phyloP scores from a whole-genome alignment of 2,113 vertebrate genomes.

The Corvus hawaiiensis region DNA sequence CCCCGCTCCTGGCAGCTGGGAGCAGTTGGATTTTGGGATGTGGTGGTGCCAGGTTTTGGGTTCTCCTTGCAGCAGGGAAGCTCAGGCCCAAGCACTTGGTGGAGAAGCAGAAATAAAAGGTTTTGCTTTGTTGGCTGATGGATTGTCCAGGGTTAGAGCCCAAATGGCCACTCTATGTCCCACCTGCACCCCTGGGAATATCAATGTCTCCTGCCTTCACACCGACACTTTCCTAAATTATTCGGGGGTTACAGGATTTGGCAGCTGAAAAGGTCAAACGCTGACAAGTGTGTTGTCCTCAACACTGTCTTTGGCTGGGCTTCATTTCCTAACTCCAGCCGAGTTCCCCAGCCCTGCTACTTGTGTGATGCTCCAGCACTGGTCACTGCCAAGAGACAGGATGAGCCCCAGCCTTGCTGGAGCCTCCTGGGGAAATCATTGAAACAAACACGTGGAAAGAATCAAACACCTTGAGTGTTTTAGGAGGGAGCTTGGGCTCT shows the following conservation, averaged over 20 bases:
- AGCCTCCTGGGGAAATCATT: background rate
- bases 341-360: rapidly evolving
- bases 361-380: rapidly evolving
- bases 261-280: background rate
- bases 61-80: background rate
- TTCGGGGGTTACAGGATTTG: background rate
- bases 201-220: background rate
- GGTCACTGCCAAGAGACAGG: background rate
- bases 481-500: background rate
- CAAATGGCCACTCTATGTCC: background rate
- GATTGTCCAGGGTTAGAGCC: background rate
- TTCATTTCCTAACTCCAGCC: rapidly evolving
- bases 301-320: rapidly evolving
- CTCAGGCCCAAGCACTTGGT: rapidly evolving
- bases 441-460: background rate
- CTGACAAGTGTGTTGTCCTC: rapidly evolving
- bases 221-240: background rate
- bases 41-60: background rate
- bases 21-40: background rate
- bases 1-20: background rate
- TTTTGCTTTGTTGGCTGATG: background rate
- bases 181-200: background rate
- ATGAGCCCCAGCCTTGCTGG: background rate
- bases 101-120: background rate
- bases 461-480: background rate